Evolutionary conservation across 2,113 vertebrate genomes (phyloP), one percentile per base, ranked within the genome.

Genomic region (Sinosuthora webbiana): DNA sequence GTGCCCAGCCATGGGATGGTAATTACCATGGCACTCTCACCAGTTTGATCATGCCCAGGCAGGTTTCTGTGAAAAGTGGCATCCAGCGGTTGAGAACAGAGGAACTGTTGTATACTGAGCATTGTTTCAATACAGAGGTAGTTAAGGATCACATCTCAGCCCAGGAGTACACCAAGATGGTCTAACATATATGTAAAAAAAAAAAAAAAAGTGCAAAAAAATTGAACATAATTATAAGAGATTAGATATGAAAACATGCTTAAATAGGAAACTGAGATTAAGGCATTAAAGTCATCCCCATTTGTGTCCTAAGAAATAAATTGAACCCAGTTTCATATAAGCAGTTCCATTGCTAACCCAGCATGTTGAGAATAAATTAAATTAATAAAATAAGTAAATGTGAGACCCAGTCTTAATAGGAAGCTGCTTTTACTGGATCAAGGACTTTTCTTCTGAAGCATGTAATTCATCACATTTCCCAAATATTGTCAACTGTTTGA

Each of bases 1-100:
- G 20, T 41, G 31, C 30, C 60, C 16, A 70, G 23, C 14, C 15
- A 5, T 25, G 9, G 22, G 31, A 20, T 59, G 11, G 31, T 15
- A 23, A 49, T 10, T 57, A 28, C 17, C 14, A 15, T 2, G 24
- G 39, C 30, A 78, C 9, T 22, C 30, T 56, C 16, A 37, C 39
- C 35, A 28, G 4, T 20, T 16, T 30, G 6, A 50, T 4, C 8
- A 20, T 20, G 6, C 4, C 9, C 7, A 33, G 15, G 3, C 4
- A 41, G 41, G 1, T 39, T 67, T 89, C n/a, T 17, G 18, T 53
- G 22, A 67, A 49, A 93, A 81, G 7, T 30, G 39, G 30, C 13
- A 7, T 6, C 7, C 20, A 42, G 23, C 0, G 2, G 17, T 10
- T 83, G 15, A 83, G 25, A 78, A 86, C 35, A 30, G 16, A 75